Evolutionary conservation across 2,888 invertebrate genomes (phyloP).

Genomic region (Torymus texanus): DNA sequence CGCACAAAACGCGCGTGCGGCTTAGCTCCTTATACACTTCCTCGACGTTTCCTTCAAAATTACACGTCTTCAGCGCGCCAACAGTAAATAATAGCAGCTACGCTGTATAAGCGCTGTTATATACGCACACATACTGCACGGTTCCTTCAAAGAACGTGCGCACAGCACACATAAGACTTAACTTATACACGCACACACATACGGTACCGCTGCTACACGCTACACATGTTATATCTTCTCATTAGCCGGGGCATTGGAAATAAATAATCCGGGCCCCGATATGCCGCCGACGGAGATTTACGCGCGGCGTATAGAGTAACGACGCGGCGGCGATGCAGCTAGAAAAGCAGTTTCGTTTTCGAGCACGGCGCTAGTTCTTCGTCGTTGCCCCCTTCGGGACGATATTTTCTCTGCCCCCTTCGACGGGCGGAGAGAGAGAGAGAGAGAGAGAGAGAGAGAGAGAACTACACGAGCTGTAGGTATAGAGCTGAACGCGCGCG

Average conservation of each 20-base stretch:
- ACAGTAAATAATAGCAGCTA: constrained; percentile 46
- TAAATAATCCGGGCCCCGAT: constrained; percentile 41
- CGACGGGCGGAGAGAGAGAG: background rate
- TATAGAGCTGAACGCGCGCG: too few relatives aligned
- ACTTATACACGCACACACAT: background rate
- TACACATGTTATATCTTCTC: constrained; percentile 45
- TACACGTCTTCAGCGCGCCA: background rate
- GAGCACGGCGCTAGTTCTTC: constrained; percentile 30
- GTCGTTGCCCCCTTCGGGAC: background rate
- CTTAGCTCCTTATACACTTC: background rate
- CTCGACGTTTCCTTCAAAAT: constrained; percentile 31
- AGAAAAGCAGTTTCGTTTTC: constrained; percentile 33
- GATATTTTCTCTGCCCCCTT: constrained; percentile 35
- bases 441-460: too few relatives aligned
- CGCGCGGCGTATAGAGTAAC: constrained; percentile 28
- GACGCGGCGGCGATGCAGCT: background rate
- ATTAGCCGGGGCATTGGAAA: constrained; percentile 50
- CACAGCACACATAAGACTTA: background rate
- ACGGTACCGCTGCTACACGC: background rate
- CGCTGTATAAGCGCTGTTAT: constrained; percentile 11
- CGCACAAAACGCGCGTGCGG: too few relatives aligned
- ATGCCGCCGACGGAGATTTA: constrained; percentile 43
- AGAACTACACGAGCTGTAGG: too few relatives aligned
- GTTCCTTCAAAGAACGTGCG: constrained; percentile 5
- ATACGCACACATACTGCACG: background rate